Evolutionary conservation across 2,797 vertebrate species (phyloP), one percentile per base, ranked within the genome.

Genomic region (Peromyscus aztecus): DNA sequence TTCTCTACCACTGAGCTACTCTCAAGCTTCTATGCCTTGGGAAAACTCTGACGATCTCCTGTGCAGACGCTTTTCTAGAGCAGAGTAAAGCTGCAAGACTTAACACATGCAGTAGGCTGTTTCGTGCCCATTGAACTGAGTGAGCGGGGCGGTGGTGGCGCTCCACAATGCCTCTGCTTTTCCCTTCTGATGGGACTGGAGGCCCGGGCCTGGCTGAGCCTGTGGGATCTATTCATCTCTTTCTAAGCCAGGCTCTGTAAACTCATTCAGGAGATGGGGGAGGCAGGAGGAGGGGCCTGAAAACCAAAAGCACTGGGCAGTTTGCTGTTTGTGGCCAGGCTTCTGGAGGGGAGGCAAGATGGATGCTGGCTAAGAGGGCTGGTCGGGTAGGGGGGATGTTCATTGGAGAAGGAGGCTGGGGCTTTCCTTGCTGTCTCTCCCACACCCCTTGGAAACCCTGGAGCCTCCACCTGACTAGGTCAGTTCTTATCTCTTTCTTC

Each of bases 221-320:
- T 97, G 92, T 96, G 96, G 88, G 31, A 92, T 94, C 97, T 93
- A 96, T 97, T 97, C 97, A 97, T 97, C 76, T 82, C 97, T 82
- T 87, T 97, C 96, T 97, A 97, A 96, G 73, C 89, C 2, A 1
- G 40, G 86, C 89, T 97, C 96, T 97, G 94, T 97, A 49, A 96
- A 95, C 92, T 94, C 96, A 95, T 97, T 97, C 94, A 96, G 43
- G 43, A 59, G 73, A 7, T 27, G 31, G 57, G 57, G 87, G 40
- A 63, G 0, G 71, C 17, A 76, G 55, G 27, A 34, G 90, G 94
- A 75, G 78, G 4, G 23, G 13, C 94, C 85, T 81, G 95, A 85
- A 97, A 96, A 95, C 93, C 90, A 97, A 97, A 86, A 81, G 24
- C 9, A 5, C n/a, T 37, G 10, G 29, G 78, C 81, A 63, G 92